phyloP scores from a whole-genome alignment of 2,888 invertebrate species.

The Apotomis capreana region DNA sequence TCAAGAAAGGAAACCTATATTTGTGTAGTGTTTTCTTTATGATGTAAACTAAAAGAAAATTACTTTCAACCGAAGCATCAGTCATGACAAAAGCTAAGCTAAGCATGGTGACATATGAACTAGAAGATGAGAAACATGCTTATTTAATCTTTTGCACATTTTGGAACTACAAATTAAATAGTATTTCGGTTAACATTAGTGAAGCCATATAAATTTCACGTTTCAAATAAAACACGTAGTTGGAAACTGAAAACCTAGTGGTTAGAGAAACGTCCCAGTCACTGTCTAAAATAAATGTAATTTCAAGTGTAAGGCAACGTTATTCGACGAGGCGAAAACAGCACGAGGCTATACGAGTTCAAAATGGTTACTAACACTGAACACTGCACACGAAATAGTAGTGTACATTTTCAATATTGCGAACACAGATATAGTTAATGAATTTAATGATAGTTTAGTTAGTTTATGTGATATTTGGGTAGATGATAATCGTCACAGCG shows the following conservation, averaged over 20 bases:
- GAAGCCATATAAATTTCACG: conserved; percentile 10
- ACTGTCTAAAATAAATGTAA: conserved; percentile 35
- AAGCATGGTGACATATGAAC: too few species aligned
- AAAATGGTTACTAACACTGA: not conserved
- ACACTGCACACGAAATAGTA: not conserved
- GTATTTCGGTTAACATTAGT: not conserved
- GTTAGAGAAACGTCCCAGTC: conserved; percentile 14
- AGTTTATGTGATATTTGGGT: too few species aligned
- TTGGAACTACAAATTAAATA: not conserved
- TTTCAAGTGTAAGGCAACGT: conserved; percentile 26
- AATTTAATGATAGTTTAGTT: too few species aligned
- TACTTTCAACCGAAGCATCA: too few species aligned
- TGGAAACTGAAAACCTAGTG: conserved; percentile 19
- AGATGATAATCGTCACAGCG: too few species aligned
- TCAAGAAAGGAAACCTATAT: too few species aligned
- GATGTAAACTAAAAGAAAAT: too few species aligned
- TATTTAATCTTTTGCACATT: not conserved
- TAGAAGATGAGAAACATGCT: too few species aligned
- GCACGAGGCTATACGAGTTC: not conserved
- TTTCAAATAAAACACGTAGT: conserved; percentile 20
- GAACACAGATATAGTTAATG: too few species aligned
- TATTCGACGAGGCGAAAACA: conserved; percentile 7
- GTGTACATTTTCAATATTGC: not conserved
- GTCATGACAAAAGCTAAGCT: too few species aligned
- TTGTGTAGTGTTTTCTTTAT: too few species aligned